A percentile compares a stretch with the other conserved stretches of the same genome.
These are phyloP conservation scores for Anabacerthia variegaticeps DNA, from an alignment of 2,797 vertebrate species.

Conservation along the genomic window DNA sequence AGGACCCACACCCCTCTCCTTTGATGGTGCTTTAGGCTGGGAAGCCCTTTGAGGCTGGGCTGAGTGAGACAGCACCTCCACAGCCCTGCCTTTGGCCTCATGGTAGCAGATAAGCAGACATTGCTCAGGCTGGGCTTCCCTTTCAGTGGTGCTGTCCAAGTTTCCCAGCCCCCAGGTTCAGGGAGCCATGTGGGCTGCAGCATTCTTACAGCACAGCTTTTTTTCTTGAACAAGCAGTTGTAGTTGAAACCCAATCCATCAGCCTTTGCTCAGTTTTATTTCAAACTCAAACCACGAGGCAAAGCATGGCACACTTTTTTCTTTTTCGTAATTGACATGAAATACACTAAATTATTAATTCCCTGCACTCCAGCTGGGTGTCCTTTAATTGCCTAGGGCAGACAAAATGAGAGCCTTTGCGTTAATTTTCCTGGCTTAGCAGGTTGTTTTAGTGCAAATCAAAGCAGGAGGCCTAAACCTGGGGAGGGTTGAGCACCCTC, in stretches of 20 bases:
- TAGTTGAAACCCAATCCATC: neutral
- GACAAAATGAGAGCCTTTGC: neutral
- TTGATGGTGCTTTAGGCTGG: neutral
- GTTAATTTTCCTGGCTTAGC: neutral
- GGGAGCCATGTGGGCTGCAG: neutral
- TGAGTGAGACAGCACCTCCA: neutral
- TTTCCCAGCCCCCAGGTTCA: neutral
- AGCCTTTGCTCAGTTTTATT: neutral
- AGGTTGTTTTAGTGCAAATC: neutral
- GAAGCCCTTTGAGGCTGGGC: neutral
- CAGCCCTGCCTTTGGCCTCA: accelerated
- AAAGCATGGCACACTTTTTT: neutral
- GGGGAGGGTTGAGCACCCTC: neutral
- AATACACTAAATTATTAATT: constrained; percentile 25
- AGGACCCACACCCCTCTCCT: neutral
- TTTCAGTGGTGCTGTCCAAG: neutral
- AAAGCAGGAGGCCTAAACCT: neutral
- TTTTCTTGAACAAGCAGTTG: neutral
- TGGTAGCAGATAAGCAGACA: neutral
- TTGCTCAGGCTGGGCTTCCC: neutral
- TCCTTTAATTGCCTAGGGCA: neutral
- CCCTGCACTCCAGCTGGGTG: neutral
- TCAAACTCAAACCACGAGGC: neutral
- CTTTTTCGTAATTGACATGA: neutral
- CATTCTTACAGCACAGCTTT: neutral